Conservation (phyloP, 2,888 invertebrate species). For the Bombyx huttoni region DNA sequence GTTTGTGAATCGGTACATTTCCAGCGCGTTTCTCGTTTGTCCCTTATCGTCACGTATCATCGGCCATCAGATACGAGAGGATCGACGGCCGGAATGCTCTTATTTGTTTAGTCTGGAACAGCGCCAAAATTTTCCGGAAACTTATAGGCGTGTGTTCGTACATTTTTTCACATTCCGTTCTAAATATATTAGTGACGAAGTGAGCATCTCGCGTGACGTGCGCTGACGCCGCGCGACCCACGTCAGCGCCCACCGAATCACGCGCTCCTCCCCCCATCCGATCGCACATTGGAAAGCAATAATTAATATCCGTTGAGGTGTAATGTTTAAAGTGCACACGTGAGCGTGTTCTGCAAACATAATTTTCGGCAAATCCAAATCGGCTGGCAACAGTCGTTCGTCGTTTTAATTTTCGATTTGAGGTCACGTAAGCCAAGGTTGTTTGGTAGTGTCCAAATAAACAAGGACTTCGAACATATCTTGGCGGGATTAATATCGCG, state of each 20-base stretch:
- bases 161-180: slow-evolving; percentile 53
- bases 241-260: slow-evolving; percentile 54
- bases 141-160: slow-evolving; percentile 35
- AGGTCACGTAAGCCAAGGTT: too few relatives aligned
- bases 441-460: too few relatives aligned
- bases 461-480: too few relatives aligned
- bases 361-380: too few relatives aligned
- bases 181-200: slow-evolving; percentile 59
- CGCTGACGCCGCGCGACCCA: slow-evolving; percentile 44
- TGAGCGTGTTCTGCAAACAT: too few relatives aligned
- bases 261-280: slow-evolving; percentile 20
- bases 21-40: not conserved
- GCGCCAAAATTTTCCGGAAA: slow-evolving; percentile 50
- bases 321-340: not conserved
- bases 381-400: too few relatives aligned
- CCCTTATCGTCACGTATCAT: not conserved
- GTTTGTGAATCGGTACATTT: not conserved
- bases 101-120: slow-evolving; percentile 20
- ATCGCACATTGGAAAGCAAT: not conserved
- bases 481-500: too few relatives aligned
- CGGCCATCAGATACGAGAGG: slow-evolving; percentile 1
- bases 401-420: too few relatives aligned
- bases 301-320: not conserved
- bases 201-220: slow-evolving; percentile 40
- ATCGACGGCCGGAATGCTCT: not conserved